phyloP scores from a whole-genome alignment of 2,113 vertebrate species.

The Crotophaga sulcirostris region DNA sequence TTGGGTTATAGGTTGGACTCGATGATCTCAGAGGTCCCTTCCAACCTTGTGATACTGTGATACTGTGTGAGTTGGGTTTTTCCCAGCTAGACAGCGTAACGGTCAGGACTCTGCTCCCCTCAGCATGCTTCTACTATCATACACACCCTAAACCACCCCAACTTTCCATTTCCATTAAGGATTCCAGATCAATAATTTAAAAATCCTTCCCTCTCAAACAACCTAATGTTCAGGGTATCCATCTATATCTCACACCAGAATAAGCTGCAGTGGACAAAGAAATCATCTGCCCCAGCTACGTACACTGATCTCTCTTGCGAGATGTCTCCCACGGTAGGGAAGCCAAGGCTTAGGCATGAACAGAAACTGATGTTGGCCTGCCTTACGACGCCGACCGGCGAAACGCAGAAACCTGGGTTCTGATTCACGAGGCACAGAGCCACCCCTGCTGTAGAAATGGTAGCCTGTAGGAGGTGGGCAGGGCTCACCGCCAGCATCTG shows the following conservation, averaged over 20 bases:
- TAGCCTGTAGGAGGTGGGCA: slow-evolving; percentile 28
- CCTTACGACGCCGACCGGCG: rapidly evolving
- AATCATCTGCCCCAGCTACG: not conserved
- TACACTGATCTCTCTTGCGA: not conserved
- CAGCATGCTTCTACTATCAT: not conserved
- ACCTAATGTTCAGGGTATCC: not conserved
- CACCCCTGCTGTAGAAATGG: not conserved
- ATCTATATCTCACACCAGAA: not conserved
- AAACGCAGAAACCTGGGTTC: not conserved
- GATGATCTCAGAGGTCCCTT: too few species aligned
- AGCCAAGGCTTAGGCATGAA: not conserved
- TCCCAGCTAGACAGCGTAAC: not conserved
- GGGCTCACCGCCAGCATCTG: not conserved
- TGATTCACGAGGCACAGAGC: not conserved
- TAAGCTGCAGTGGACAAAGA: not conserved
- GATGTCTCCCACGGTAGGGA: not conserved
- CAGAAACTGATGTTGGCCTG: not conserved
- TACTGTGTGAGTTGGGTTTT: too few species aligned
- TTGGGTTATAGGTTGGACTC: too few species aligned
- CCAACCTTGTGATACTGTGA: too few species aligned
- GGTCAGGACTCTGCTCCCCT: not conserved
- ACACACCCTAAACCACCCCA: not conserved
- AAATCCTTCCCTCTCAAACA: not conserved
- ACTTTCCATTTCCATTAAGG: not conserved
- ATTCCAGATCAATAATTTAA: not conserved